A percentile compares a stretch with the other conserved stretches of the same genome.
Conservation (phyloP, 2,113 vertebrate species). For the Cyprinodon brontotheroides region DNA sequence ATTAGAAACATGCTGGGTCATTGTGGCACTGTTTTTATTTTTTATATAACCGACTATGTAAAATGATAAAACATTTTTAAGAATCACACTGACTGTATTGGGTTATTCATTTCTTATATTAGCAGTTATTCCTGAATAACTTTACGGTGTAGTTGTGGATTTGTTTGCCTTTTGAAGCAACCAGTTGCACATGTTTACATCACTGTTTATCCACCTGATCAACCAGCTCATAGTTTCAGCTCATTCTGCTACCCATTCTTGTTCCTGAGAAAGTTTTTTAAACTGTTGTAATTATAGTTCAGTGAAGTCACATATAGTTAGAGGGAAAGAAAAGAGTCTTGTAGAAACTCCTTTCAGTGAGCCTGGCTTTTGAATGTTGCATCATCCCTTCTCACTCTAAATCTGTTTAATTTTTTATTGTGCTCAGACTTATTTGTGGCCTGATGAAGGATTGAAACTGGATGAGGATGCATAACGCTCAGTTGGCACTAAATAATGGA, state of each 20-base stretch:
- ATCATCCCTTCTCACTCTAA: conserved; percentile 46
- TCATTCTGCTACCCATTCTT: conserved; percentile 10
- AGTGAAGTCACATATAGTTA: conserved; percentile 37
- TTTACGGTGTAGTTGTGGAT: too few relatives aligned
- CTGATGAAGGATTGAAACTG: conserved; percentile 51
- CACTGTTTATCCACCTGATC: conserved; percentile 19
- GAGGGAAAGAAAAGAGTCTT: conserved; percentile 25
- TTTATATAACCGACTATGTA: background rate
- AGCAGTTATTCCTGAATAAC: too few relatives aligned
- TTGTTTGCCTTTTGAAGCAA: background rate
- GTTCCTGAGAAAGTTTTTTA: conserved; percentile 29
- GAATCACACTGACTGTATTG: too few relatives aligned
- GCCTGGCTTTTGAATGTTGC: conserved; percentile 39
- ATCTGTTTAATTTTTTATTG: conserved; percentile 65
- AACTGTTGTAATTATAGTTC: conserved; percentile 38
- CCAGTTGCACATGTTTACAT: background rate
- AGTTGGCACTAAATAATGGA: conserved; percentile 45
- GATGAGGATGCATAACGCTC: conserved; percentile 55
- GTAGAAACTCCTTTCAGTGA: conserved; percentile 44
- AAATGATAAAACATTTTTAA: too few relatives aligned
- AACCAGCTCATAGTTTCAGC: conserved; percentile 6
- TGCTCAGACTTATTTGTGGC: conserved; percentile 39
- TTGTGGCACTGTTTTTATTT: background rate
- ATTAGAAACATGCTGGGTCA: too few relatives aligned
- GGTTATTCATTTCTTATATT: background rate